phyloP scores from a whole-genome alignment of 64 coral and sea anemone species.

The Montipora cactus region DNA sequence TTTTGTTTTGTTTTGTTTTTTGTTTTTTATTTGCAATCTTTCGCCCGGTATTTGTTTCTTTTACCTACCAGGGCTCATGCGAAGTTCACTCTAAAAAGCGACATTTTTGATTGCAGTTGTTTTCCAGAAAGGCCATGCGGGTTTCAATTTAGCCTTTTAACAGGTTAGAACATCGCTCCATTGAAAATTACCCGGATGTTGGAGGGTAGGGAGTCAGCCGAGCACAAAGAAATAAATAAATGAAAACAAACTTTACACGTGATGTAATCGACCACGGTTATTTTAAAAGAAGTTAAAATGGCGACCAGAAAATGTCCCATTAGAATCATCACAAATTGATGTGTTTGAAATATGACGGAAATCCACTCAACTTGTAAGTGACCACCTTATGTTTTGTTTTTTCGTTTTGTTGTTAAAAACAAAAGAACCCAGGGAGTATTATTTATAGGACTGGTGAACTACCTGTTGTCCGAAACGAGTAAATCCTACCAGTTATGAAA shows the following conservation, averaged over 20 bases:
- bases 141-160: neutral
- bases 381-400: neutral
- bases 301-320: neutral
- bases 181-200: conserved; percentile 33
- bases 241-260: neutral
- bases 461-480: conserved; percentile 17
- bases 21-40: too few species aligned
- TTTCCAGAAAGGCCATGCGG: neutral
- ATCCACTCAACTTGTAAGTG: conserved; percentile 11
- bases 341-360: conserved; percentile 20
- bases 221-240: conserved; percentile 43
- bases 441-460: conserved; percentile 19
- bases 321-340: neutral
- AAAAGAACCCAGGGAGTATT: neutral
- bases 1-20: too few species aligned
- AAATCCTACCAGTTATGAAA: neutral
- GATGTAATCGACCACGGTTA: conserved; percentile 13
- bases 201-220: neutral
- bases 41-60: too few species aligned
- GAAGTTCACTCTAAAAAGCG: too few species aligned
- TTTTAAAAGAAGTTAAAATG: conserved; percentile 21
- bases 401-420: neutral
- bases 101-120: neutral
- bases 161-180: conserved; percentile 39
- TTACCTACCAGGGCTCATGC: too few species aligned